phyloP scores from a whole-genome alignment of 2,888 invertebrate species.

The Xylophagus ater region DNA sequence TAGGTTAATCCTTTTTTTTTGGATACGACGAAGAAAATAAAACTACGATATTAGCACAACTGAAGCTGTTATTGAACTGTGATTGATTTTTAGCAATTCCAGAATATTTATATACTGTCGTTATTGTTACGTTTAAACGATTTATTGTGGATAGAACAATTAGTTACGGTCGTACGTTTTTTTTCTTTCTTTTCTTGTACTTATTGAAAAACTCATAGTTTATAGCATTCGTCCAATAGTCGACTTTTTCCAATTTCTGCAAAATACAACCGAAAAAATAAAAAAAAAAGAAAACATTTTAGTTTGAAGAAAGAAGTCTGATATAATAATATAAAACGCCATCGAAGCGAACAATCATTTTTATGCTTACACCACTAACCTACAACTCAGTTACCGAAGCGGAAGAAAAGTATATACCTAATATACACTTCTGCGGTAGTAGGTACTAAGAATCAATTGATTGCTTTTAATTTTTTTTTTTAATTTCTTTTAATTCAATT shows the following conservation, averaged over 20 bases:
- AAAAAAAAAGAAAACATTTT: too few species aligned
- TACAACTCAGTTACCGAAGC: slow-evolving; percentile 13
- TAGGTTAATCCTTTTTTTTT: slow-evolving; percentile 1
- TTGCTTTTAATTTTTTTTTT: too few species aligned
- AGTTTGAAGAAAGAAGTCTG: too few species aligned
- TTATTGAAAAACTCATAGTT: too few species aligned
- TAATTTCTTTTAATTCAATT: too few species aligned
- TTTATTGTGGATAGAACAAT: slow-evolving; percentile 6
- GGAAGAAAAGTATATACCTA: too few species aligned
- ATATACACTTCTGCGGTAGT: too few species aligned
- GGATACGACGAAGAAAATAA: too few species aligned
- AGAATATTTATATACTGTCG: slow-evolving; percentile 9
- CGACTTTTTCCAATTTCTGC: slow-evolving; percentile 13
- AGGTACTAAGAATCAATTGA: too few species aligned
- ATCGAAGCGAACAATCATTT: slow-evolving; percentile 13
- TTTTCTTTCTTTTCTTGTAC: slow-evolving; percentile 5
- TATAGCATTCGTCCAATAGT: too few species aligned
- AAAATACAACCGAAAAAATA: too few species aligned
- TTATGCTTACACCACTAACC: slow-evolving; percentile 7
- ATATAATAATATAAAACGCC: slow-evolving; percentile 12
- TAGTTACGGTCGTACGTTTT: slow-evolving; percentile 8
- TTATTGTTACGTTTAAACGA: background rate
- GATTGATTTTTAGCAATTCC: slow-evolving; percentile 1
- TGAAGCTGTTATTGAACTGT: slow-evolving; percentile 9
- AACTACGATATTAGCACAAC: slow-evolving; percentile 4